Percentiles rank a stretch among this genome's conserved stretches.
Evolutionary conservation across 2,113 vertebrate genomes (phyloP).

Genomic region (Daphoenositta chrysoptera): DNA sequence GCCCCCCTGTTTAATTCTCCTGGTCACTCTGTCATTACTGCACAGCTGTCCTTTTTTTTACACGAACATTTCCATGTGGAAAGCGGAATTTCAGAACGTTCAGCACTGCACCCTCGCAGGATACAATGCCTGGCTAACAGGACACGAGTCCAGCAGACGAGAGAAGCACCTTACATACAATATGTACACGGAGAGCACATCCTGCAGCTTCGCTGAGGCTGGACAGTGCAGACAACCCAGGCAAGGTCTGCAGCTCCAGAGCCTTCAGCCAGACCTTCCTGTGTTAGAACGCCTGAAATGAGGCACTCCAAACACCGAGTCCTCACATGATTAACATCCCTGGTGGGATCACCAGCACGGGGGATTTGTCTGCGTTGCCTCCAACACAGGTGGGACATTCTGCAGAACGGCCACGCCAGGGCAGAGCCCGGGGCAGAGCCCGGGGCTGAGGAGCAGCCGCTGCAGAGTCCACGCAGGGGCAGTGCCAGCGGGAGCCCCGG

Average conservation of each 20-base stretch:
- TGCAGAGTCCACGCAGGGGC: background rate
- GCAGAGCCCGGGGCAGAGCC: background rate
- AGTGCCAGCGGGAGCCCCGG: background rate
- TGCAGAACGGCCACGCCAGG: background rate
- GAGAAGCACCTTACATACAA: conserved; percentile 62
- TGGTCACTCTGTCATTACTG: background rate
- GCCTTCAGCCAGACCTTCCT: conserved; percentile 6
- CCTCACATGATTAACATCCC: background rate
- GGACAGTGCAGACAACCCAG: conserved; percentile 8
- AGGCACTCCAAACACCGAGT: background rate
- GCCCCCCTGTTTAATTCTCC: background rate
- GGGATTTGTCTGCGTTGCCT: background rate
- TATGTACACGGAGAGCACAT: conserved; percentile 58
- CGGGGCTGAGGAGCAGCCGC: background rate
- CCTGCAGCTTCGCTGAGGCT: conserved; percentile 11
- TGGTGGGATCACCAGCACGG: background rate
- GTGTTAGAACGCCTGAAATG: background rate
- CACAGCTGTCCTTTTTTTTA: background rate
- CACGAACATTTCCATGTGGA: background rate
- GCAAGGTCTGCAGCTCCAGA: background rate
- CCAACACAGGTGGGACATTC: background rate
- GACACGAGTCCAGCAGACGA: conserved; percentile 40
- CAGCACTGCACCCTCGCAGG: background rate
- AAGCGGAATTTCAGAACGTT: background rate
- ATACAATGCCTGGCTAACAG: conserved; percentile 15